phyloP scores from a whole-genome alignment of 2,888 invertebrate species.

The Podotricha telesiphe region DNA sequence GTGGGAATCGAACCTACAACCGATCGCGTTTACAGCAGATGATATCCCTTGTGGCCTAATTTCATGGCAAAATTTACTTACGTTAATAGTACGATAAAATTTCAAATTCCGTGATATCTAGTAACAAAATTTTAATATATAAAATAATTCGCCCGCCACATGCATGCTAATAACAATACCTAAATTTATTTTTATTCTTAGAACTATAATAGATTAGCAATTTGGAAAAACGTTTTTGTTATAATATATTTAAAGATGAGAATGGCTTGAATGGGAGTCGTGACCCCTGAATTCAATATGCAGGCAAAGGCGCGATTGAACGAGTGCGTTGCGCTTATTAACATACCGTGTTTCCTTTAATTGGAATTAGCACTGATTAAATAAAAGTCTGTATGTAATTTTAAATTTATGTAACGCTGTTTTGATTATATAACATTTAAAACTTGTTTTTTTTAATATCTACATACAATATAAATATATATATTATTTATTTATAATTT shows the following conservation, averaged over 20 bases:
- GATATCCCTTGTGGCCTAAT: no score
- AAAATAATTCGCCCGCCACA: conserved; percentile 19
- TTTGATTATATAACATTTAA: background rate
- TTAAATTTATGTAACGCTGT: background rate
- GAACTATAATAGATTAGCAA: conserved; percentile 5
- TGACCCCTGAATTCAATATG: conserved; percentile 42
- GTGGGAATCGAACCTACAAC: no score
- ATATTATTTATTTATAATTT: background rate
- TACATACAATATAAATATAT: background rate
- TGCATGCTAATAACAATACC: conserved; percentile 25
- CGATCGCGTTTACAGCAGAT: no score
- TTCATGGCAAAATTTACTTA: background rate
- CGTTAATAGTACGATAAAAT: background rate
- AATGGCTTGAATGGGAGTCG: conserved; percentile 7
- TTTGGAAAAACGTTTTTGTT: conserved; percentile 13
- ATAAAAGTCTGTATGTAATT: conserved; percentile 14
- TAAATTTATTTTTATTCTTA: conserved; percentile 32
- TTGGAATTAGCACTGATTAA: conserved; percentile 29
- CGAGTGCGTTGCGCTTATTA: conserved; percentile 43
- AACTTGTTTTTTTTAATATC: background rate
- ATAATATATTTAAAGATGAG: background rate
- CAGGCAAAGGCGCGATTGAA: conserved; percentile 43
- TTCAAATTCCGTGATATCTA: background rate
- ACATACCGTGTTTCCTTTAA: conserved; percentile 38
- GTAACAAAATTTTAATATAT: conserved; percentile 11